Conservation (phyloP, 1,140 invertebrate genomes). For the Yoshiicerus persimilis region DNA sequence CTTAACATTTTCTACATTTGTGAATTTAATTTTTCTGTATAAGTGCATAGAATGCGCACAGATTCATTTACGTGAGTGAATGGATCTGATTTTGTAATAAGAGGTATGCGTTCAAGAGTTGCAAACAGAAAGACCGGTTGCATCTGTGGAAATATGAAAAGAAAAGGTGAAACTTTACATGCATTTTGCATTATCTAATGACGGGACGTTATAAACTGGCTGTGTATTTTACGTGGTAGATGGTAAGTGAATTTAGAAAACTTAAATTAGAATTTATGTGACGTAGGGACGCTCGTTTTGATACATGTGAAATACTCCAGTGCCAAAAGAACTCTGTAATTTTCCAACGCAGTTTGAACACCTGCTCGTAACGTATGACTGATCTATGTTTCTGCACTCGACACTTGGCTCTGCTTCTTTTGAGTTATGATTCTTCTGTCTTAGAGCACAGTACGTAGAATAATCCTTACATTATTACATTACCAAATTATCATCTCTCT, state of each 20-base stretch:
- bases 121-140: not conserved
- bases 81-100: not conserved
- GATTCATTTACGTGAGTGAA: too few species aligned
- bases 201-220: too few species aligned
- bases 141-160: not conserved
- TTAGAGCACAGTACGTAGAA: not conserved
- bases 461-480: not conserved
- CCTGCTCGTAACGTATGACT: not conserved
- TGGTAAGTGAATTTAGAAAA: not conserved
- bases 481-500: not conserved
- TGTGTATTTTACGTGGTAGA: not conserved
- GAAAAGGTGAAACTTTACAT: not conserved
- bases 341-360: conserved; percentile 16
- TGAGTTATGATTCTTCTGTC: not conserved
- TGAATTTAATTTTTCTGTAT: too few species aligned
- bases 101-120: not conserved
- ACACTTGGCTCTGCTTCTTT: not conserved
- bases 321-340: not conserved
- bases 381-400: not conserved
- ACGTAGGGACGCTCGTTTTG: not conserved
- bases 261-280: conserved; percentile 15
- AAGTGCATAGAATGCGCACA: too few species aligned
- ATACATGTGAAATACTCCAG: conserved; percentile 3
- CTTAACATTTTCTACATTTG: not conserved
- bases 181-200: not conserved